These are phyloP conservation scores for Tylochromis polylepis DNA, from an alignment of 2,113 vertebrate genomes.

Conservation along the genomic window DNA sequence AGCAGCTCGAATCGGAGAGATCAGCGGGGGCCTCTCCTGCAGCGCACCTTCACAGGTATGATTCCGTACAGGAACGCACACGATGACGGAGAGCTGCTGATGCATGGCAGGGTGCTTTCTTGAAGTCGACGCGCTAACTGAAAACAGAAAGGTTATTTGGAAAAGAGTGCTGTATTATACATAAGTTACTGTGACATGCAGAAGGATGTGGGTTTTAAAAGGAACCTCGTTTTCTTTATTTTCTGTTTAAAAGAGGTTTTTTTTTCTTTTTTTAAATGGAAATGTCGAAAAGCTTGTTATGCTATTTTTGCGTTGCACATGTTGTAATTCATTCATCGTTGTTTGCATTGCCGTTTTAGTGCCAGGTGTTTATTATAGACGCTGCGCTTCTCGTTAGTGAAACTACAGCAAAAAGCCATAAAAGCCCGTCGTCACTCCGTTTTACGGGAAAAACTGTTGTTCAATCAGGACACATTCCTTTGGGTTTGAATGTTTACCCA, in stretches of 20 bases:
- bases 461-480: background rate
- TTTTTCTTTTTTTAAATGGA: background rate
- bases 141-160: background rate
- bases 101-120: background rate
- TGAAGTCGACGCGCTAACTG: background rate
- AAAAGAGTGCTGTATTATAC: background rate
- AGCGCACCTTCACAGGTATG: conserved; percentile 96
- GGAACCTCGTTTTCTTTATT: background rate
- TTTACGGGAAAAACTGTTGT: background rate
- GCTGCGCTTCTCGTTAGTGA: background rate
- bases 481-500: background rate
- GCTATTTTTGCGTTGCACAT: background rate
- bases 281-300: background rate
- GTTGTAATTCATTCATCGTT: background rate
- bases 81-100: background rate
- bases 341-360: background rate
- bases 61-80: background rate
- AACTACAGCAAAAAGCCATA: background rate
- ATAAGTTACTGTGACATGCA: background rate
- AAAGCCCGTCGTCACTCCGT: background rate
- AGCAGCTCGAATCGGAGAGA: conserved; percentile 90
- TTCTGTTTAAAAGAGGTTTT: background rate
- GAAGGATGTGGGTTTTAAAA: background rate
- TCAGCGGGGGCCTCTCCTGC: conserved; percentile 88
- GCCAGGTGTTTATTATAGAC: background rate